These are phyloP conservation scores for Anomalospiza imberbis DNA, from an alignment of 2,797 vertebrate species.

Conservation along the genomic window DNA sequence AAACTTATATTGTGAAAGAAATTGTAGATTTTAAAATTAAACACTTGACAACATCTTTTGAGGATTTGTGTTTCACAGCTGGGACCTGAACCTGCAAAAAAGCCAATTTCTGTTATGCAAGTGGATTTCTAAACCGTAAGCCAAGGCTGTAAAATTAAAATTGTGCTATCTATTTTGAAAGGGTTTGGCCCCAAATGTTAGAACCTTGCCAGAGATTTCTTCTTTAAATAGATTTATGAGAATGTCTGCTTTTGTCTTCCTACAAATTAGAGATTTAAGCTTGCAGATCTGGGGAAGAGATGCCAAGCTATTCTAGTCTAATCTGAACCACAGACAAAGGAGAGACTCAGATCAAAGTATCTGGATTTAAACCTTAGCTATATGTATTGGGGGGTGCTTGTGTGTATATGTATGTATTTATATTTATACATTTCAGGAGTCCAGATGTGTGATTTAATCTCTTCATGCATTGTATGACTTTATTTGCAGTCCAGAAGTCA, in stretches of 20 bases:
- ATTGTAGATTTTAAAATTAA: not conserved
- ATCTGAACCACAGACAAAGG: not conserved
- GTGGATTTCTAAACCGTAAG: not conserved
- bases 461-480: not conserved
- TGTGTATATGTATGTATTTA: not conserved
- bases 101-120: not conserved
- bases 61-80: not conserved
- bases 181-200: not conserved
- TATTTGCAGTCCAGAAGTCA: slow-evolving; percentile 35
- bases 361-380: not conserved
- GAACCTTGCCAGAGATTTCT: not conserved
- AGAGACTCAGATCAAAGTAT: not conserved
- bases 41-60: not conserved
- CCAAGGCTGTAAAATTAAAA: not conserved
- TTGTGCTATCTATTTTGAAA: not conserved
- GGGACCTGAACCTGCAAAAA: not conserved
- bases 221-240: not conserved
- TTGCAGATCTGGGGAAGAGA: not conserved
- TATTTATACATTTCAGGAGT: slow-evolving; percentile 28
- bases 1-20: not conserved
- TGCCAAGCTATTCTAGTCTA: not conserved
- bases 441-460: slow-evolving; percentile 46
- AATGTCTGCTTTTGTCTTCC: not conserved
- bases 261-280: not conserved
- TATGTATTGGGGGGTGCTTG: fast-evolving